Base-by-base conservation (phyloP, 2,888 invertebrate species). In the Halictus quadricinctus region DNA sequence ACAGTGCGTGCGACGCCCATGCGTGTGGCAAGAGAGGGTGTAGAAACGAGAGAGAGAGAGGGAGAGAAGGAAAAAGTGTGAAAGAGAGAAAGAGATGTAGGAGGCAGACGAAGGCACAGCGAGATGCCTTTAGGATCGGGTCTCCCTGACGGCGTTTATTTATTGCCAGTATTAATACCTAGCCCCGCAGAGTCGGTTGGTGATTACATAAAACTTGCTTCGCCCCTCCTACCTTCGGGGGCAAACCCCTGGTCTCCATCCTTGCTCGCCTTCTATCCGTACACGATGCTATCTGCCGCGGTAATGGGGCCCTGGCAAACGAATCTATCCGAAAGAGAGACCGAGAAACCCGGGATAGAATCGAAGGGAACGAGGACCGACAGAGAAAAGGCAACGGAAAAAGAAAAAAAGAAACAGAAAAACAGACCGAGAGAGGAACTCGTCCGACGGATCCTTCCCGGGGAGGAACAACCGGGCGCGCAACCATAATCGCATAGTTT, bases 141-240 rank as follows among this genome's bases (percentile, higher is more conserved):
- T 89, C 87, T 89, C 90, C 90, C 89, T 89, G 89, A 89, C 88
- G 89, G 91, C 91, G 89, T 90, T 92, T 92, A 92, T 93, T 93
- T 93, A 93, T 93, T 91, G 90, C 91, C 89, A 88, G 92, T 92
- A 93, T 93, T 93, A 93, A 93, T 92, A 92, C 92, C 91, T 87
- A 91, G 90, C 89, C 90, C 90, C 90, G 89, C 89, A 86, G 90
- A 91, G 91, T 90, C 90, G 90, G 88, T 87, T 86, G 92, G 90
- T 92, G 91, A 92, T 93, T 93, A 93, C 93, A 92, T 93, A 93
- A 93, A 93, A 92, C 92, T 91, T 88, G 91, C 91, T 90, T 77
- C 89, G 90, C 90, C 89, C 85, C 87, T 86, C 87, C 87, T 60
- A 87, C 80, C 83, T 77, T 86, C 70, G 79, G 69, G 58, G 80